Percentiles rank a stretch among this genome's conserved stretches.
These are phyloP conservation scores for Archocentrus centrarchus DNA, from an alignment of 2,113 vertebrate genomes.

Conservation along the genomic window DNA sequence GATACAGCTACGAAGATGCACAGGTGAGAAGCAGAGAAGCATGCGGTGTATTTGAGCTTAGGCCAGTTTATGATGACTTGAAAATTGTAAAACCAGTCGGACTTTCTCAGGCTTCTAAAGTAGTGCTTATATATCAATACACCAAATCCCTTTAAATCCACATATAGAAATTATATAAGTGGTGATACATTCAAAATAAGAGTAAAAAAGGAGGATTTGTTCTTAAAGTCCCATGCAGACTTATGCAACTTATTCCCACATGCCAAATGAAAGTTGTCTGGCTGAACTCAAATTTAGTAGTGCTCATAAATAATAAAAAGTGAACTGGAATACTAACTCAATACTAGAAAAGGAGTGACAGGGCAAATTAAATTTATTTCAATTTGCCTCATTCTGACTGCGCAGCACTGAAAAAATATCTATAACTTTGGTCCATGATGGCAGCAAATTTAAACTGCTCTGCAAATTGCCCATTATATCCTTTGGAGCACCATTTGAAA, in stretches of 20 bases:
- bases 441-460: not conserved
- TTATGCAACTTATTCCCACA: not conserved
- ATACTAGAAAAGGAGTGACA: not conserved
- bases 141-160: not conserved
- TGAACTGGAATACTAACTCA: too few relatives aligned
- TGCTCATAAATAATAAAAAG: not conserved
- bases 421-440: not conserved
- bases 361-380: not conserved
- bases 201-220: too few relatives aligned
- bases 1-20: slow-evolving; percentile 95
- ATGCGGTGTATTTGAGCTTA: not conserved
- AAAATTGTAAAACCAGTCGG: not conserved
- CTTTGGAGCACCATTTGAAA: not conserved
- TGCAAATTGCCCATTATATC: not conserved
- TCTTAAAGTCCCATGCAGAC: not conserved
- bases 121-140: not conserved
- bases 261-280: not conserved
- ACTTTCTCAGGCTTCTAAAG: not conserved
- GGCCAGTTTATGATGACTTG: not conserved
- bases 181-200: too few relatives aligned
- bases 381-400: not conserved
- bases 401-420: not conserved
- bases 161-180: not conserved
- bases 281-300: not conserved
- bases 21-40: slow-evolving; percentile 80